Evolutionary conservation across 1,140 invertebrate genomes (phyloP).

Genomic region (Zaprionus davidi): DNA sequence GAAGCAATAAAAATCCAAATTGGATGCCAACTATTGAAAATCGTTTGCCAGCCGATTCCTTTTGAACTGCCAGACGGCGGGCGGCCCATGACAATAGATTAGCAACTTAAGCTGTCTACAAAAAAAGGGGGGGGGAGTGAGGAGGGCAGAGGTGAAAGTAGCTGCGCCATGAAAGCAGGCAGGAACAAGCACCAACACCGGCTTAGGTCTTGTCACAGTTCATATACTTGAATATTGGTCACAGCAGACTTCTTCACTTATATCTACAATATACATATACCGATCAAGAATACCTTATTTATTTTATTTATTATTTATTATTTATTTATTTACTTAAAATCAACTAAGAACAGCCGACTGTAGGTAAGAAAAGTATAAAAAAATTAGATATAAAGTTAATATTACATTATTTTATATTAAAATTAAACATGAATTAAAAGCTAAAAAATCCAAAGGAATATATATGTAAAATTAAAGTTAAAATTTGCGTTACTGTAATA

Average conservation of each 20-base stretch:
- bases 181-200: conserved; percentile 2
- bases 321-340: no score
- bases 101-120: conserved; percentile 28
- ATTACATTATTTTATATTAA: no score
- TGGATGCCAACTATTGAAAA: conserved; percentile 65
- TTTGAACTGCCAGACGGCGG: conserved; percentile 23
- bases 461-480: no score
- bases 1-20: conserved; percentile 70
- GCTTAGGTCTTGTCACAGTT: background rate
- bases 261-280: background rate
- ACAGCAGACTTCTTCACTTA: background rate
- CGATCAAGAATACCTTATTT: no score
- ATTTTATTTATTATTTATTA: no score
- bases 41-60: conserved; percentile 50
- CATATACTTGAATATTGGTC: background rate
- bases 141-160: conserved; percentile 5
- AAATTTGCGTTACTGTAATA: no score
- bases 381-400: no score
- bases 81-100: conserved; percentile 45
- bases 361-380: no score
- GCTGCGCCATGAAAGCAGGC: conserved; percentile 4
- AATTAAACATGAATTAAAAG: no score
- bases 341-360: no score
- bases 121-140: background rate
- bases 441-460: no score